Evolutionary conservation across 2,113 vertebrate genomes (phyloP), one percentile per base, ranked within the genome.

Genomic region (Syngnathus floridae): DNA sequence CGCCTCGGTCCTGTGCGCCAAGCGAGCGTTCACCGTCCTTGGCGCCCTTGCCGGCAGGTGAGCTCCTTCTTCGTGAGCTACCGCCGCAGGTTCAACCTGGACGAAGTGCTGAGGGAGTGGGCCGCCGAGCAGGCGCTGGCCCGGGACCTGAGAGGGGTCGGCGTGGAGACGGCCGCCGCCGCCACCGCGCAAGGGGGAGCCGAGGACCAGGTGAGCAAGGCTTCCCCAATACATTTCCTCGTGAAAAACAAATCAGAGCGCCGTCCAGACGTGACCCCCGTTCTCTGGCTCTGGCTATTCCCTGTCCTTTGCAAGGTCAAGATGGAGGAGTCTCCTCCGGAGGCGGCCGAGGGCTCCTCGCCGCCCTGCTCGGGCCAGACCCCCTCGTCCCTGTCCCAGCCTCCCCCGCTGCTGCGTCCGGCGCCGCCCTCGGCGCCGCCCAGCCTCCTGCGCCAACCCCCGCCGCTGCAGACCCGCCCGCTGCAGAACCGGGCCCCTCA

Each of bases 101-200:
- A 96, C 66, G 93, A 95, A 87, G 93, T 95, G 71, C 88, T 96
- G 69, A 91, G 93, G 77, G 93, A 96, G 77, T 94, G 94, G 94
- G 93, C 94, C 21, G 94, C 93, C 0, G 93, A 96, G 73, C 93
- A 95, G 86, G 86, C 88, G 64, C 79, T 86, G 69, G 81, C 77
- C 75, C 76, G 87, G 74, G 71, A 86, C 70, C 68, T 63, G 70
- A 40, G 79, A 75, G 66, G 76, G 83, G 82, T 79, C 71, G 62
- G 66, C 64, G 88, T 82, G 80, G 70, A 82, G 67, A 74, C 82
- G 83, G 75, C 79, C 38, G 76, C 71, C 17, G 70, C 85, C 43
- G 70, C 85, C 43, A n/a, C n/a, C n/a, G 52, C 83, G 7, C 83
- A 92, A 67, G 85, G 67, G 46, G 83, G 75, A 1, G 81, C 84